These are phyloP conservation scores for Brachyhypopomus gauderio DNA, from an alignment of 2,113 vertebrate genomes.

Conservation along the genomic window DNA sequence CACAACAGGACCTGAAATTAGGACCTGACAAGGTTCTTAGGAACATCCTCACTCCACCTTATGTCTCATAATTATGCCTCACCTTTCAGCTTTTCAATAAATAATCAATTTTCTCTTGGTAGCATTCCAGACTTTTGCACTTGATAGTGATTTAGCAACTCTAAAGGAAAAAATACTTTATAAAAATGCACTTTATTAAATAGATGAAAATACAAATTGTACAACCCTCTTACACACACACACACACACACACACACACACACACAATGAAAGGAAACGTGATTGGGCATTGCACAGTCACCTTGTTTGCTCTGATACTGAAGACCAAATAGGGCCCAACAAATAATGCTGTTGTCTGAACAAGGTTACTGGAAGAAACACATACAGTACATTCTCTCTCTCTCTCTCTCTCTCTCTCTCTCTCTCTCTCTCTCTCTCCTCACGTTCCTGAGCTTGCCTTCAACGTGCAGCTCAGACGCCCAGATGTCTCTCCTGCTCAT, in stretches of 20 bases:
- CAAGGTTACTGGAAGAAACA: conserved; percentile 53
- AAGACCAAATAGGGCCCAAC: conserved; percentile 24
- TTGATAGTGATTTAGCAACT: conserved; percentile 63
- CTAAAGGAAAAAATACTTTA: conserved; percentile 51
- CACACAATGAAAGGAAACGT: conserved; percentile 30
- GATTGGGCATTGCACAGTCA: not conserved
- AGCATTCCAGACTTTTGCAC: conserved; percentile 41
- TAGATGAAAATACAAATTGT: too few species aligned
- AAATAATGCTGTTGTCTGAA: conserved; percentile 7
- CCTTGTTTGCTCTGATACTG: conserved; percentile 27
- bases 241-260: not conserved
- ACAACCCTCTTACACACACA: not conserved
- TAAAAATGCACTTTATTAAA: conserved; percentile 9
- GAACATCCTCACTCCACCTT: not conserved
- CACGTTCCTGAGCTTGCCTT: conserved; percentile 50
- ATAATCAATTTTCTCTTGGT: conserved; percentile 26
- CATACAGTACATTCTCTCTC: conserved; percentile 39
- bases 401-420: conserved; percentile 17
- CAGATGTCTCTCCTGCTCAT: conserved; percentile 46
- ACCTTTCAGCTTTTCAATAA: not conserved
- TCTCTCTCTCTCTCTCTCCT: conserved; percentile 22
- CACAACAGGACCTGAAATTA: not conserved
- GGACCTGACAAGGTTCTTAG: not conserved
- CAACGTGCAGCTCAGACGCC: conserved; percentile 46
- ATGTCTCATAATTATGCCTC: not conserved